Evolutionary conservation across 2,888 invertebrate species (phyloP), one percentile per base, ranked within the genome.

Genomic region (Tinea trinotella): DNA sequence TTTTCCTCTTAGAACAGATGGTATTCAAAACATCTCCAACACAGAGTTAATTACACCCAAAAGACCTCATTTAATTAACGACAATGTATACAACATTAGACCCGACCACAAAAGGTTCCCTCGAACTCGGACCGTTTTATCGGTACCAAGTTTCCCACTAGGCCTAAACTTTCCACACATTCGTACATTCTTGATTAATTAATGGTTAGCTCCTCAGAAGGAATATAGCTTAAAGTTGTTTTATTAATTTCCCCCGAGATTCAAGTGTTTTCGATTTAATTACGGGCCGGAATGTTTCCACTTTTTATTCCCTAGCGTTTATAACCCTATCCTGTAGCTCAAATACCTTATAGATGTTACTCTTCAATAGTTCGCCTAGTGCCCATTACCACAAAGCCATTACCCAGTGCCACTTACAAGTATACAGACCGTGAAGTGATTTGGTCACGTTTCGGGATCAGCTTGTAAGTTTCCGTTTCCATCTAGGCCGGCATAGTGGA

Each of bases 61-160:
- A 46, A 62, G 65, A 63, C 69, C 64, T 62, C 61, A 67, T 73
- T 74, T 71, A 75, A 74, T 74, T 70, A 73, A 69, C 67, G 68
- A 63, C 68, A 68, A 65, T 69, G 73, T 74, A 76, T 76, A 74
- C 71, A 76, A 71, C 71, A 76, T 76, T 72, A 74, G 65, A 64
- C 63, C 61, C 58, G 59, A 62, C 75, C 74, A 64, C 74, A 74
- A 68, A 69, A 66, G 69, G 66, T 63, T 62, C 57, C 64, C 48
- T 12, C 53, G 19, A 71, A 70, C 64, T 73, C 68, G 60, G 59
- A 48, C 58, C 62, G 63, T 52, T 34, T 64, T 65, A 64, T 64
- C 61, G 62, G 65, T 62, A 67, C 66, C 22, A 20, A 50, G 19
- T 50, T 50, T 12, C 24, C 15, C 50, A 18, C 22, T 24, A 13